Conservation (phyloP, 1,140 invertebrate species). For the Solenopsis fugax region DNA sequence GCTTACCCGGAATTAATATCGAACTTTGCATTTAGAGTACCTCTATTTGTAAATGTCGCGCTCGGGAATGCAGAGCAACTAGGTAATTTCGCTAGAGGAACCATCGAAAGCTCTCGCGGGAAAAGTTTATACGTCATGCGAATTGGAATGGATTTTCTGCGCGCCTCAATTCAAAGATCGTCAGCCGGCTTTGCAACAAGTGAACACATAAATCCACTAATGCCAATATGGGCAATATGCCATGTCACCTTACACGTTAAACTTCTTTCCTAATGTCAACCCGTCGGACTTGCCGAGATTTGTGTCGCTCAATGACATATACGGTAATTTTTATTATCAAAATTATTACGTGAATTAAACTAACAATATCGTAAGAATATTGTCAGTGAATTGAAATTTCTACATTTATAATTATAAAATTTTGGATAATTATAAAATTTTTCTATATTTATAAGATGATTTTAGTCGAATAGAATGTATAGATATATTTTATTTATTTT, state of each 20-base stretch:
- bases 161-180: neutral
- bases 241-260: slow-evolving; percentile 10
- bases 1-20: slow-evolving; percentile 38
- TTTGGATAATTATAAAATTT: neutral
- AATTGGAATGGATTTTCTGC: neutral
- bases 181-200: slow-evolving; percentile 5
- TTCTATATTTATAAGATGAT: neutral
- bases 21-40: slow-evolving; percentile 2
- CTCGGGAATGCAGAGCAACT: neutral
- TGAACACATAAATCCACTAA: neutral
- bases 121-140: slow-evolving; percentile 5
- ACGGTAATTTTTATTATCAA: neutral
- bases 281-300: neutral
- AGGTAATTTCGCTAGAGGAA: slow-evolving; percentile 4
- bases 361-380: neutral
- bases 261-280: slow-evolving; percentile 11
- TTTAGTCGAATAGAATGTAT: neutral
- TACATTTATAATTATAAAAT: neutral
- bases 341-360: neutral
- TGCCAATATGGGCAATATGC: neutral
- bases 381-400: neutral
- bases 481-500: slow-evolving; percentile 4
- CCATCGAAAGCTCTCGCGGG: neutral
- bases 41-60: neutral
- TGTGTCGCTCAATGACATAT: neutral